Evolutionary conservation across 2,888 invertebrate species (phyloP).

Genomic region (Sarcophaga caerulescens): DNA sequence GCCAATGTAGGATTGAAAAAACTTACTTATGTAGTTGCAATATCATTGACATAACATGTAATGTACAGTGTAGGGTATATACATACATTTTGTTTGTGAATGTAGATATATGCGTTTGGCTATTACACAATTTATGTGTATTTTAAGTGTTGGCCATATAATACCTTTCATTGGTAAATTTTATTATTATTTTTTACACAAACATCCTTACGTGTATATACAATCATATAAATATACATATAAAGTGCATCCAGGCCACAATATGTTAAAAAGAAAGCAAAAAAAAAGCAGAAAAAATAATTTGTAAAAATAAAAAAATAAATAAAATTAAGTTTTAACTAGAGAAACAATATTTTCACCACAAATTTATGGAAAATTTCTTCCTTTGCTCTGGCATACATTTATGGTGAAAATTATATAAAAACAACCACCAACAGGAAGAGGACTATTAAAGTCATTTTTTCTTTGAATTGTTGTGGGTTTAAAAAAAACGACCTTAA

Average conservation of each 20-base stretch:
- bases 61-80: no score
- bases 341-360: conserved; percentile 16
- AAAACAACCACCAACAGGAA: neutral
- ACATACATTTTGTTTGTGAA: no score
- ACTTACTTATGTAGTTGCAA: no score
- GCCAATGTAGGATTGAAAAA: no score
- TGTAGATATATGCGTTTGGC: no score
- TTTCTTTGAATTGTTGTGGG: neutral
- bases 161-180: conserved; percentile 35
- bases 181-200: conserved; percentile 21
- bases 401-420: neutral
- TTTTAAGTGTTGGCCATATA: conserved; percentile 50
- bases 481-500: neutral
- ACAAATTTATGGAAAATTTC: conserved; percentile 16
- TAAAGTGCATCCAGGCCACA: neutral
- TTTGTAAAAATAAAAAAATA: neutral
- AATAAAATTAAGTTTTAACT: neutral
- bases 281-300: neutral
- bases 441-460: neutral
- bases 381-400: neutral
- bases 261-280: neutral
- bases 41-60: no score
- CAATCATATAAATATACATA: no score
- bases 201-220: neutral
- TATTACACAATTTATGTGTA: conserved; percentile 40